Evolutionary conservation across 2,113 vertebrate genomes (phyloP).

Genomic region (Otocyon megalotis): DNA sequence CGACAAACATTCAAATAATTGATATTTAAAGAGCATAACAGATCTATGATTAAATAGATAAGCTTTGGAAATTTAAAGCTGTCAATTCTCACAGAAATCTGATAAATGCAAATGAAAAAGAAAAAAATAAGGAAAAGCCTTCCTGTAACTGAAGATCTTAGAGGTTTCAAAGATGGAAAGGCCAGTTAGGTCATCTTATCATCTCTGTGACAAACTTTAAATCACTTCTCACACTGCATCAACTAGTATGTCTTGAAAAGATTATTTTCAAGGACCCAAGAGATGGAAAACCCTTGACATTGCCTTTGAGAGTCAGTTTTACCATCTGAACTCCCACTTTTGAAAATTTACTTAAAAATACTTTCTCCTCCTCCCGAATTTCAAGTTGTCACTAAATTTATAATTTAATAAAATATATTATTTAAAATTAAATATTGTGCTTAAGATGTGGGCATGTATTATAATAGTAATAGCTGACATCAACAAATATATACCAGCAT

Average conservation of each 20-base stretch:
- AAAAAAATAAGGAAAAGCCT: not conserved
- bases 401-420: constrained; percentile 16
- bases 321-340: not conserved
- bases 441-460: not conserved
- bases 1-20: not conserved
- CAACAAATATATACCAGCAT: not conserved
- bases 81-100: constrained; percentile 20
- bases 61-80: not conserved
- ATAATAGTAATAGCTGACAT: not conserved
- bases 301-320: constrained; percentile 42
- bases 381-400: not conserved
- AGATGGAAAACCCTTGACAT: not conserved
- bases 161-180: constrained; percentile 18
- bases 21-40: not conserved
- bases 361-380: not conserved
- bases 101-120: not conserved
- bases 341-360: constrained; percentile 47
- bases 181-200: not conserved
- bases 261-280: constrained; percentile 32
- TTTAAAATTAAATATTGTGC: not conserved
- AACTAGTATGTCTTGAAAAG: not conserved
- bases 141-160: not conserved
- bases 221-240: not conserved
- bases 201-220: constrained; percentile 41
- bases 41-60: not conserved